Base-by-base conservation (phyloP, 2,113 vertebrate genomes). In the Callaeas wilsoni region DNA sequence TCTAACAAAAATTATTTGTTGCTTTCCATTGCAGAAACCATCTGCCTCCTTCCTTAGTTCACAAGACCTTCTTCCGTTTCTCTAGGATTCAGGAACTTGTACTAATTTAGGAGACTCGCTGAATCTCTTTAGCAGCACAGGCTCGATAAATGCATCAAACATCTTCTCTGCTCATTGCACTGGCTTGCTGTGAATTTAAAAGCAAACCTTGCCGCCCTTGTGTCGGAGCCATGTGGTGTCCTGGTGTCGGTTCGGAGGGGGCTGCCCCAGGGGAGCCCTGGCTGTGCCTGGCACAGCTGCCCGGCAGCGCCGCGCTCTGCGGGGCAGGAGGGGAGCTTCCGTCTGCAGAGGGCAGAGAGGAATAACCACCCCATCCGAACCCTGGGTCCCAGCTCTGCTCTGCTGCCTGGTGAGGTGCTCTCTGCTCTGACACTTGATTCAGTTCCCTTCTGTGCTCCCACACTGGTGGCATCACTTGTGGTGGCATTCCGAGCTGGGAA, bases 231-330 rank as follows among this genome's bases (percentile, higher is more conserved):
- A 1, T 14, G 74, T 52, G 1, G 3, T 42, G 56, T 21, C 20
- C 53, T 35, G 59, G 16, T 37, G 18, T 15, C 42, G 6, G 33
- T 2, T 37, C 44, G 47, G 59, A 42, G 49, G 27, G 65, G 49
- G 75, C 41, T 42, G 67, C 29, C 30, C 52, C n/a, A 17, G 70
- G 50, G 25, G 20, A 52, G 41, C 18, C 21, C 11, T 39, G 70
- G 42, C 46, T 17, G 26, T 6, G 10, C 53, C 9, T 0, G 3
- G 46, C 21, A 12, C 0, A 5, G 50, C 55, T 77, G 35, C 0
- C 39, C 0, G 2, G 70, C 42, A 35, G 13, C 4, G 0, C 1
- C 0, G 7, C 0, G 0, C 21, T 27, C 22, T 4, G 26, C 18
- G 60, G 30, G 41, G 25, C 78, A 47, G 21, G 10, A 50, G 7